Percentiles rank a stretch among this genome's conserved stretches.
These are phyloP conservation scores for Dicranocentrus wangi DNA, from an alignment of 2,888 invertebrate genomes.

Conservation along the genomic window DNA sequence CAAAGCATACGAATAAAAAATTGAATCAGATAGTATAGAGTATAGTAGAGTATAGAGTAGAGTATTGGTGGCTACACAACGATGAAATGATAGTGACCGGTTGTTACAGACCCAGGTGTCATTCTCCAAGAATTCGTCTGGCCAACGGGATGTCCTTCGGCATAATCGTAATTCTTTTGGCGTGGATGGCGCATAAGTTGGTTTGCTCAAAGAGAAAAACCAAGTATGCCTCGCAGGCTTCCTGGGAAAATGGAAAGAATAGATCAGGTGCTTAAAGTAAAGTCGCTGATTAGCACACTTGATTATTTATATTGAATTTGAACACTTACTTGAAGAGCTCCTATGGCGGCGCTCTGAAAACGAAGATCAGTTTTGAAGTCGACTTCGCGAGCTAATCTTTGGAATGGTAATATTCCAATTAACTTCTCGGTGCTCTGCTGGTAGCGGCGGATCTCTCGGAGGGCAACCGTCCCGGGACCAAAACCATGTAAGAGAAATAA, in stretches of 20 bases:
- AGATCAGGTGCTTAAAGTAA: no score
- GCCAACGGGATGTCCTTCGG: conserved; percentile 98
- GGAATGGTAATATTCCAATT: conserved; percentile 78
- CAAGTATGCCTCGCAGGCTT: conserved; percentile 91
- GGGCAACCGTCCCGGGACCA: conserved; percentile 81
- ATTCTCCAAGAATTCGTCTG: conserved; percentile 94
- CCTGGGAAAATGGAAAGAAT: conserved; percentile 80
- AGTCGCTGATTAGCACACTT: no score
- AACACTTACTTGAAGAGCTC: conserved; percentile 74
- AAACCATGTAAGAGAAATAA: no score
- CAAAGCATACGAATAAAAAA: no score
- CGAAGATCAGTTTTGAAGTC: conserved; percentile 76
- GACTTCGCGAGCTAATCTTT: conserved; percentile 78
- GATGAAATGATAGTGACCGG: no score
- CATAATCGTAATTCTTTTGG: conserved; percentile 98
- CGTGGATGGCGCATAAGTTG: conserved; percentile 97
- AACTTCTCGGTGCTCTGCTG: conserved; percentile 78
- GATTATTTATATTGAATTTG: no score
- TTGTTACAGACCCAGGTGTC: no score
- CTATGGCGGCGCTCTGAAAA: conserved; percentile 75
- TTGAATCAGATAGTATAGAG: no score
- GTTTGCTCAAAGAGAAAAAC: conserved; percentile 98
- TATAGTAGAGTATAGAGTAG: no score
- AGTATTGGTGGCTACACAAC: no score
- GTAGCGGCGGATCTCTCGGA: conserved; percentile 81